Conservation (phyloP, 2,888 invertebrate species). For the Caenorhabditis sp. region DNA sequence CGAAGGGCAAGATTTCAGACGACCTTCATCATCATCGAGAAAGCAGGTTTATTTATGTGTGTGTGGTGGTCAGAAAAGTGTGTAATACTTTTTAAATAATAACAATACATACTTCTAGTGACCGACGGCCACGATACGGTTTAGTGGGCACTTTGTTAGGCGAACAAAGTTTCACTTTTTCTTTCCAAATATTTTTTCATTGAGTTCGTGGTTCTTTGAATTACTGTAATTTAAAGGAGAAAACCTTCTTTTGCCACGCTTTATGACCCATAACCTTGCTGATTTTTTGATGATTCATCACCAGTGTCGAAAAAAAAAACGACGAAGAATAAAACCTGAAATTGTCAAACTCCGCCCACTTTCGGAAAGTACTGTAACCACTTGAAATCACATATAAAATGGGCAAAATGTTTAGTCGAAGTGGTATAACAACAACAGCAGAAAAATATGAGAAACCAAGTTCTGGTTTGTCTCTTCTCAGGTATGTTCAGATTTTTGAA, state of each 20-base stretch:
- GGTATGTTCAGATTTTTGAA: conserved; percentile 11
- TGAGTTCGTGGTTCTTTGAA: too few relatives aligned
- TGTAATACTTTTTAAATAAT: not conserved
- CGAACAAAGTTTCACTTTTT: too few relatives aligned
- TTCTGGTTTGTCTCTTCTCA: conserved; percentile 15
- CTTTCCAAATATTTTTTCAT: too few relatives aligned
- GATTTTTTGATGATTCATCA: too few relatives aligned
- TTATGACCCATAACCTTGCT: too few relatives aligned
- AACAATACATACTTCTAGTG: too few relatives aligned
- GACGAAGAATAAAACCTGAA: not conserved
- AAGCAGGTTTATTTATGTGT: not conserved
- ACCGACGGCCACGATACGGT: not conserved
- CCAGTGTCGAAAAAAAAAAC: too few relatives aligned
- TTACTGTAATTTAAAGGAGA: too few relatives aligned
- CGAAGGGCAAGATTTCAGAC: not conserved
- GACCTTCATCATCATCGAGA: not conserved
- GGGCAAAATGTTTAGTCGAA: conserved; percentile 18
- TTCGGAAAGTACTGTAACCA: conserved; percentile 33
- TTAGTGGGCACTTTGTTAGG: too few relatives aligned
- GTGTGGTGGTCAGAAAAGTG: not conserved
- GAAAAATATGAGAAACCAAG: conserved; percentile 7
- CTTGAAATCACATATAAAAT: conserved; percentile 33
- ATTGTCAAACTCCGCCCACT: not conserved
- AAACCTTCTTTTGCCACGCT: too few relatives aligned
- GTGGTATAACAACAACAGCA: not conserved